Base-by-base conservation (phyloP, 1,140 invertebrate genomes). In the Chymomyza costata region DNA sequence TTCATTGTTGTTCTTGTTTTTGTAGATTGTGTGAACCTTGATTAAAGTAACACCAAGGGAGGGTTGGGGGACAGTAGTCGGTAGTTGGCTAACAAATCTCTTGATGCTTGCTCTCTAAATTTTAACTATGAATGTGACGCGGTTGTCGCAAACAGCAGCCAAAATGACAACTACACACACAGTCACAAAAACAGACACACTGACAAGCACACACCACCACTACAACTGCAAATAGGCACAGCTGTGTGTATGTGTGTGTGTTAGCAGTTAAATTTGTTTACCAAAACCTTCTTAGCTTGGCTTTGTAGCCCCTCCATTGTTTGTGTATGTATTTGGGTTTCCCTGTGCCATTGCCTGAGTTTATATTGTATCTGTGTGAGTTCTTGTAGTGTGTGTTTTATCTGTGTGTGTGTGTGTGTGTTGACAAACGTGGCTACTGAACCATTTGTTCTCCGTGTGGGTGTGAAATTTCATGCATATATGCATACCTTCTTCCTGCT, bases 271-370 rank as follows among this genome's bases (percentile, higher is more conserved):
- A 65, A 64, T 78, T 67, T 78, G 73, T 78, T 80, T 78, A 80
- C 73, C 63, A 71, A 78, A 78, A 78, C 71, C 71, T 78, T 80
- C 71, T 78, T 78, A 78, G 71, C 73, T 78, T 78, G 73, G 71
- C 71, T 78, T 78, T 71, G 71, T 78, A 80, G 74, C 71, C 71
- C 73, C 51, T 54, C 59, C 71, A 80, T 78, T 78, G 71, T 78
- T 78, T 78, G 71, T 80, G 66, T 78, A 80, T 78, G 71, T 57
- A 78, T 78, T 80, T 71, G 71, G 21, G 35, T 39, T 25, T 47
- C 14, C 49, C 43, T 40, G 39, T 53, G 40, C 17, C 8, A 10
- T 30, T 47, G 25, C 43, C 41, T 40, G 19, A n/a, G n/a, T n/a
- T n/a, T n/a, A n/a, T n/a, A n/a, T n/a, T n/a, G n/a, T n/a, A n/a